Evolutionary conservation across 2,888 invertebrate species (phyloP), one percentile per base, ranked within the genome.

Genomic region (Isoperla grammatica): DNA sequence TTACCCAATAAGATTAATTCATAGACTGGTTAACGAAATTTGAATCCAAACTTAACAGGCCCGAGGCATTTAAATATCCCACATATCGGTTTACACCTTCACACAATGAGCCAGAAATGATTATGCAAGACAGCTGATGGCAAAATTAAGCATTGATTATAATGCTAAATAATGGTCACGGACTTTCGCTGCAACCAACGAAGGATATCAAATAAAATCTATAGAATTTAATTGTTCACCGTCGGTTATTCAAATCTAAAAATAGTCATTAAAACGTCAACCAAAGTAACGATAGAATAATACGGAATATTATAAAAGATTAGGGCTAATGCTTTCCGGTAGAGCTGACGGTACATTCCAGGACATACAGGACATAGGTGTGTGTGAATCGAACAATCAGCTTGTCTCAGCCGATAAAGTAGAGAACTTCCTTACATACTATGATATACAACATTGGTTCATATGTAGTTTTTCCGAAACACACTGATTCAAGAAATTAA

Each of bases 1-100:
- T 53, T 53, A 53, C 53, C 53, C 53, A 53, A 53, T 53, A 37
- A 53, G 53, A 53, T 53, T 53, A 53, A 46, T 46, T 46, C 46
- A 46, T 43, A 11, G 46, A 46, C n/a, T 46, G 46, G n/a, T 20
- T 46, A 46, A 46, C 46, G 46, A 45, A 45, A 45, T 45, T 45
- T 45, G 45, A 45, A 45, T 45, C 45, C 19, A 15, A 45, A 45
- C 29, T 29, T 29, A 17, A 45, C 17, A 17, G 5, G 17, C 45
- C 15, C 11, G 19, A 45, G 45, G 45, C 45, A 45, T 45, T 45
- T 19, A 15, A 45, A 45, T 45, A 15, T 45, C 11, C 17, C 6
- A 17, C 39, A 39, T 35, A 53, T 53, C 53, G 13, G 1, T 39
- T 53, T 53, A 53, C 53, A 53, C 39, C 53, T 53, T 39, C 9